Evolutionary conservation across 2,113 vertebrate genomes (phyloP).

Genomic region (Podocnemis expansa): DNA sequence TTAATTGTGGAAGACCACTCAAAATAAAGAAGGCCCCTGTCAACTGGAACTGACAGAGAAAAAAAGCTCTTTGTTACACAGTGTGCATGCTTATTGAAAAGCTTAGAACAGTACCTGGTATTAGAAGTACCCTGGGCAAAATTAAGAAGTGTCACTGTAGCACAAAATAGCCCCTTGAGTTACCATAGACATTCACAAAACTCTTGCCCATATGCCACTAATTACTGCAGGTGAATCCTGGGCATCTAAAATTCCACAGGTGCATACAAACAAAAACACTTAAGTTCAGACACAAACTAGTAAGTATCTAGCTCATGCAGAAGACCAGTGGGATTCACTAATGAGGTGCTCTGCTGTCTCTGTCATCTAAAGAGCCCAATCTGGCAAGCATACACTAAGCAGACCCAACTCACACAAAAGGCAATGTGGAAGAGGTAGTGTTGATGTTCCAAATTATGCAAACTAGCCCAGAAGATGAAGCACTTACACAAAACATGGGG

Average conservation of each 20-base stretch:
- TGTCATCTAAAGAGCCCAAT: not conserved
- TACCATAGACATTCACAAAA: not conserved
- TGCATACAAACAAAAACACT: not conserved
- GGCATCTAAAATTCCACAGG: not conserved
- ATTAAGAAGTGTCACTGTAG: not conserved
- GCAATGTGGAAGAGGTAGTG: not conserved
- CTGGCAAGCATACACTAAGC: not conserved
- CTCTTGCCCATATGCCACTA: not conserved
- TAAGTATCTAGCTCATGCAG: not conserved
- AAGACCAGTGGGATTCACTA: not conserved
- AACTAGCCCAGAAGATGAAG: not conserved
- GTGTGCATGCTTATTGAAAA: not conserved
- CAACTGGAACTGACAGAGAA: not conserved
- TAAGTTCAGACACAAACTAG: not conserved
- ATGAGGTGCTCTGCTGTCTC: not conserved
- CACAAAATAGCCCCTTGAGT: not conserved
- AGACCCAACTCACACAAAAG: not conserved
- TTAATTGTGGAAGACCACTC: not conserved
- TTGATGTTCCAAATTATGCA: not conserved
- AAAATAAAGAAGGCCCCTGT: not conserved
- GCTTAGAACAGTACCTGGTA: not conserved
- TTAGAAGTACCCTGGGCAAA: not conserved
- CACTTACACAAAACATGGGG: not conserved
- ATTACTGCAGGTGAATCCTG: not conserved
- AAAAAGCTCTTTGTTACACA: not conserved